A percentile compares a stretch with the other conserved stretches of the same genome.
Evolutionary conservation across 2,797 vertebrate genomes (phyloP).

Genomic region (Scleropages formosus): DNA sequence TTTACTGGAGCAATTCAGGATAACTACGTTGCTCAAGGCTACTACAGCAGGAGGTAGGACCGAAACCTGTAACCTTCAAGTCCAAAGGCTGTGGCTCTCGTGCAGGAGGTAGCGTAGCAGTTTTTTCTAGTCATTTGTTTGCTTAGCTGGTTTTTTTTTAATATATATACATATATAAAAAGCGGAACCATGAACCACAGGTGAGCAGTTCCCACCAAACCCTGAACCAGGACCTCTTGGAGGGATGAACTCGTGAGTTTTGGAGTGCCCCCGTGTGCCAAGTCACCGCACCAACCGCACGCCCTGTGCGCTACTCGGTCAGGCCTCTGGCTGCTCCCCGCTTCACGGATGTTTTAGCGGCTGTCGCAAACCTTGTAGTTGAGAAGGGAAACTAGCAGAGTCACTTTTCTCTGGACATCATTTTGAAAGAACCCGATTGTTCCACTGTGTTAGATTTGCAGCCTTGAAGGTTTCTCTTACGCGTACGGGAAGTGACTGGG

Average conservation of each 20-base stretch:
- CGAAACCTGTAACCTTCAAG: too few species aligned
- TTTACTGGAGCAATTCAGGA: too few species aligned
- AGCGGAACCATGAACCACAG: constrained; percentile 31
- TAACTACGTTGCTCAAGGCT: too few species aligned
- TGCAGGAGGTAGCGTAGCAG: too few species aligned
- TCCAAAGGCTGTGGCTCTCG: too few species aligned
- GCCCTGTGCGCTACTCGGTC: too few species aligned
- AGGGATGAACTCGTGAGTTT: not conserved
- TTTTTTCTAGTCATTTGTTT: not conserved
- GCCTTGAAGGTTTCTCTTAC: not conserved
- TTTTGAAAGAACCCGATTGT: not conserved
- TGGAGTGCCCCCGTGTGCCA: constrained; percentile 22
- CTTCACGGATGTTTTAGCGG: not conserved
- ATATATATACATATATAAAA: too few species aligned
- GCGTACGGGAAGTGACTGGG: not conserved
- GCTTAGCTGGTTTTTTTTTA: not conserved
- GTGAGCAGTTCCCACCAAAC: constrained; percentile 42
- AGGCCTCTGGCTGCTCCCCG: constrained; percentile 5
- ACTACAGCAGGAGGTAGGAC: too few species aligned
- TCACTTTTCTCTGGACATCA: not conserved
- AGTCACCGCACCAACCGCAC: too few species aligned
- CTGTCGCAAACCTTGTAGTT: not conserved
- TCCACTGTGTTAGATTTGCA: not conserved
- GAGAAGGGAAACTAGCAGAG: not conserved
- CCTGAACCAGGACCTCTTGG: not conserved